Percentiles rank a stretch among this genome's conserved stretches.
Evolutionary conservation across 2,113 vertebrate genomes (phyloP).

Genomic region (Cryptotis parvus): DNA sequence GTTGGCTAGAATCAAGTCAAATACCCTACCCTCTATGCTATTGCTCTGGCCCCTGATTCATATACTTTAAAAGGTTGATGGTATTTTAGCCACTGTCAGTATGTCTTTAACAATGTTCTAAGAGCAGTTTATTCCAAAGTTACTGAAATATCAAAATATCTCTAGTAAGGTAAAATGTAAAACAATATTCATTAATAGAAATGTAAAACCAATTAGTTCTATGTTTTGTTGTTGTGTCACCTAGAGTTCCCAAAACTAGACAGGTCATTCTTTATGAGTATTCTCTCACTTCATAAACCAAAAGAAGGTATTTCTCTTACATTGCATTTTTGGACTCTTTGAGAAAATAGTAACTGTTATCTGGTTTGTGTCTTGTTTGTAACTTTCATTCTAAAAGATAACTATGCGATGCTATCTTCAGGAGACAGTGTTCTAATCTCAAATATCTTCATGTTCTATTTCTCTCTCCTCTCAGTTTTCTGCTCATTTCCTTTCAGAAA

Average conservation of each 20-base stretch:
- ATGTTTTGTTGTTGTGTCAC: background rate
- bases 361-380: background rate
- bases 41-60: no score
- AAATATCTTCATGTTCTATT: fast-evolving
- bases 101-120: background rate
- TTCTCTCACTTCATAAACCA: background rate
- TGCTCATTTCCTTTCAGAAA: background rate
- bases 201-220: background rate
- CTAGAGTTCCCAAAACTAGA: background rate
- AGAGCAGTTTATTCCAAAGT: background rate
- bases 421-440: background rate
- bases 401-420: background rate
- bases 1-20: no score
- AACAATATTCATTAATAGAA: background rate
- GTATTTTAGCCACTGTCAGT: background rate
- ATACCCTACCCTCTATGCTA: no score
- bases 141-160: no score
- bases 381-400: background rate
- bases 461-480: background rate
- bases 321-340: background rate
- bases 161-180: no score
- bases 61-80: background rate
- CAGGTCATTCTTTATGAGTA: background rate
- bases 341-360: background rate
- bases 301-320: background rate